phyloP scores from a whole-genome alignment of 2,797 vertebrate genomes.

The Nyctalus aviator region DNA sequence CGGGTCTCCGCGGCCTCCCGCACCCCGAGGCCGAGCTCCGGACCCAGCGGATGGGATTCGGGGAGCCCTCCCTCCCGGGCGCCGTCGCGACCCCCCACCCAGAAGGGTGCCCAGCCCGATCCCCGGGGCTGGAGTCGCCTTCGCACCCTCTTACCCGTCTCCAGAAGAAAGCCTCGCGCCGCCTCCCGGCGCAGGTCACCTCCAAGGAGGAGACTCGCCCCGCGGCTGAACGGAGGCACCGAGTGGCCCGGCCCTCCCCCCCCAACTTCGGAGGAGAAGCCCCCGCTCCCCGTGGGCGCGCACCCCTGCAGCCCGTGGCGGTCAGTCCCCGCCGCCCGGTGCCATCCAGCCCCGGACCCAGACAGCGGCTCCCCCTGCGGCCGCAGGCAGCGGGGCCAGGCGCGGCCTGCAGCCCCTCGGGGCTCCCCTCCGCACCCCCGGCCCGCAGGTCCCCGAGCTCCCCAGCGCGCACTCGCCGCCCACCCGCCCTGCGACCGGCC shows the following conservation, averaged over 20 bases:
- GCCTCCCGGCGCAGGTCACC: background rate
- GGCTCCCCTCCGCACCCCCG: background rate
- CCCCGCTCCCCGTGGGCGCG: background rate
- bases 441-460: background rate
- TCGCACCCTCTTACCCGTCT: background rate
- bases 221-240: background rate
- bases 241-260: background rate
- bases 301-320: background rate
- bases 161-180: background rate
- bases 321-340: background rate
- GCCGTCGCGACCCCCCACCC: background rate
- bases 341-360: background rate
- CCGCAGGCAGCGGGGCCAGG: background rate
- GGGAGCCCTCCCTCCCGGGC: background rate
- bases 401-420: slow-evolving; percentile 33
- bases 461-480: background rate
- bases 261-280: background rate
- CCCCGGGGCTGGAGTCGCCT: background rate
- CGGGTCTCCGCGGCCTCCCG: rapidly evolving
- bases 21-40: background rate
- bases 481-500: background rate
- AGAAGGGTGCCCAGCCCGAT: too few relatives aligned
- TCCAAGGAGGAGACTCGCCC: background rate
- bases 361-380: background rate
- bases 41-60: background rate